Evolutionary conservation across 1,140 invertebrate genomes (phyloP), one percentile per base, ranked within the genome.

Genomic region (Contarinia nasturtii): DNA sequence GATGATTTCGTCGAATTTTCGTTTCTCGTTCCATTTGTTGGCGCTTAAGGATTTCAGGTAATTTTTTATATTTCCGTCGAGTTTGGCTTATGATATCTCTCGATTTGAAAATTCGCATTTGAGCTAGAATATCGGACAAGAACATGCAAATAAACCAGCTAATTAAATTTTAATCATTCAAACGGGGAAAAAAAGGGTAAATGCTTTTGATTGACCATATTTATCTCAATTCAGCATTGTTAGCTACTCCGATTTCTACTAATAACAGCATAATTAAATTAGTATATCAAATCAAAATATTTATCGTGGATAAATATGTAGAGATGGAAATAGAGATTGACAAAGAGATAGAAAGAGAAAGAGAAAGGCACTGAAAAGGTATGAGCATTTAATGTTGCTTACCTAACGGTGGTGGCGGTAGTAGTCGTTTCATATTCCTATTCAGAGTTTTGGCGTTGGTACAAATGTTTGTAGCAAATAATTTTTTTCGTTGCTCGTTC

Each of bases 51-150:
- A 61, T 55, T 49, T 63, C 61, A 1, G 58, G 58, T 33, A 59
- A 49, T 51, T 59, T 61, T 46, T 56, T 51, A 43, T 60, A 63
- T 45, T 57, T 54, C 49, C 53, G 52, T 33, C 52, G 54, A 8
- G 56, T 63, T 10, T 58, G 55, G 41, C 56, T 49, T 49, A 56
- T 59, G 57, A 63, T 61, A 52, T 60, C 53, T 44, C 54, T 50
- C 17, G 53, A 51, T 7, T 56, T 51, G 49, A 57, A 62, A 33
- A 60, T 47, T 18, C 53, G 56, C 33, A 51, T 53, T 18, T 46
- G 33, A n/a, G 40, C 54, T 54, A 49, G 15, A 54, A 47, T 27
- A 5, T 27, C n/a, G n/a, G n/a, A 27, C 3, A 27, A 10, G 27
- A 27, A 5, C 27, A 27, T 27, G 27, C 10, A 27, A 27, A 27